These are phyloP conservation scores for Prionace glauca DNA, from an alignment of 2,797 vertebrate genomes.

Conservation along the genomic window DNA sequence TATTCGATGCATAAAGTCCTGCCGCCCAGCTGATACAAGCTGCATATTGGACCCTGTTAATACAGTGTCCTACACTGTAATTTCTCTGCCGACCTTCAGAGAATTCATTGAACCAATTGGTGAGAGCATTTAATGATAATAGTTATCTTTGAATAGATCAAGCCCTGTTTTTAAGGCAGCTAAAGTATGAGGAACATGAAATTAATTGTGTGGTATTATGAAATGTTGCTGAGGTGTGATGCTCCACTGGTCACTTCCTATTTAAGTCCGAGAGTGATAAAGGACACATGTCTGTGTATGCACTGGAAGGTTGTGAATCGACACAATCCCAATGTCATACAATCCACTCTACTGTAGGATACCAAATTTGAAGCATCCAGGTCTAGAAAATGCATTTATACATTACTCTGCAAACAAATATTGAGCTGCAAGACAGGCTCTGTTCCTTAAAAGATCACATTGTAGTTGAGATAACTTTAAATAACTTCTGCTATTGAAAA, in stretches of 20 bases:
- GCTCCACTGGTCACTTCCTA: background rate
- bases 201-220: background rate
- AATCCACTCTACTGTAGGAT: background rate
- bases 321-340: background rate
- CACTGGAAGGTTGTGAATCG: background rate
- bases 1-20: conserved; percentile 82
- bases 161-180: background rate
- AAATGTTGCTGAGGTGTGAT: background rate
- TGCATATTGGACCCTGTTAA: conserved; percentile 77
- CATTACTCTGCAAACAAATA: background rate
- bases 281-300: too few species aligned
- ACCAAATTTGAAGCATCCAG: background rate
- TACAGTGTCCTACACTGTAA: conserved; percentile 83
- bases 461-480: background rate
- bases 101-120: conserved; percentile 84
- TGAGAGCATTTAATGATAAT: conserved; percentile 50
- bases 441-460: too few species aligned
- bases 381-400: background rate
- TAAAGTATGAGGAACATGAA: background rate
- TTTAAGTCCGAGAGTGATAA: background rate
- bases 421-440: too few species aligned
- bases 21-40: conserved; percentile 67
- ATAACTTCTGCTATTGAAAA: background rate
- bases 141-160: background rate
- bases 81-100: conserved; percentile 88